Percentiles rank a stretch among this genome's conserved stretches.
Evolutionary conservation across 2,113 vertebrate genomes (phyloP).

Genomic region (Natator depressus): DNA sequence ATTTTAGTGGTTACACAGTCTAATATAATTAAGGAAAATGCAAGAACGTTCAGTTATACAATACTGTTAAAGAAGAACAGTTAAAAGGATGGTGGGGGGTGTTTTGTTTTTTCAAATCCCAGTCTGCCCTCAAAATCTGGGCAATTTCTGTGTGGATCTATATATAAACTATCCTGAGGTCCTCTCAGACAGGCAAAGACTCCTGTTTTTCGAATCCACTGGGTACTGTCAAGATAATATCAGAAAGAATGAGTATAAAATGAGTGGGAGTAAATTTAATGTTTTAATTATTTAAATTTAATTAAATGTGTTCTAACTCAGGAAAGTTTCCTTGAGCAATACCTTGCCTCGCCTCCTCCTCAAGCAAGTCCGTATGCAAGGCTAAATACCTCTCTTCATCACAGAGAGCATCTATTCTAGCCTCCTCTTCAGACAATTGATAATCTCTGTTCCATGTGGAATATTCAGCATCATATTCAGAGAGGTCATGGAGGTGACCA

Average conservation of each 20-base stretch:
- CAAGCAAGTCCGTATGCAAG: conserved; percentile 98
- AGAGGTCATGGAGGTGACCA: conserved; percentile 99
- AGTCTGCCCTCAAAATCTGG: conserved; percentile 83
- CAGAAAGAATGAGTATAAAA: conserved; percentile 90
- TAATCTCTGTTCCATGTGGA: conserved; percentile 97
- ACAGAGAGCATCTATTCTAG: conserved; percentile 95
- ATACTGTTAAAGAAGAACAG: conserved; percentile 78
- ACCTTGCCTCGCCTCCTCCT: conserved; percentile 99
- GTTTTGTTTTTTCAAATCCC: conserved; percentile 76
- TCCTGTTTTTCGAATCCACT: conserved; percentile 86
- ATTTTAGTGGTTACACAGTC: conserved; percentile 62
- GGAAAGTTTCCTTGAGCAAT: conserved; percentile 81
- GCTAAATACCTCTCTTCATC: conserved; percentile 99
- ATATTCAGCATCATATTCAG: conserved; percentile 96
- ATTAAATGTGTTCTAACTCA: conserved; percentile 72
- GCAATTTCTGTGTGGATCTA: conserved; percentile 83
- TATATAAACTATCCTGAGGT: conserved; percentile 88
- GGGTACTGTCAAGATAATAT: conserved; percentile 91
- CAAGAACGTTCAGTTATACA: conserved; percentile 60
- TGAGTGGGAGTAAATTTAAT: conserved; percentile 80
- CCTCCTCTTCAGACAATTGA: conserved; percentile 97
- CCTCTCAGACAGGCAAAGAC: conserved; percentile 86
- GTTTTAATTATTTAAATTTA: conserved; percentile 30
- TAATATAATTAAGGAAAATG: conserved; percentile 59
- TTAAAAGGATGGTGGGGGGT: conserved; percentile 64